Base-by-base conservation (phyloP, 2,888 invertebrate genomes). In the Melangyna quadrimaculata region DNA sequence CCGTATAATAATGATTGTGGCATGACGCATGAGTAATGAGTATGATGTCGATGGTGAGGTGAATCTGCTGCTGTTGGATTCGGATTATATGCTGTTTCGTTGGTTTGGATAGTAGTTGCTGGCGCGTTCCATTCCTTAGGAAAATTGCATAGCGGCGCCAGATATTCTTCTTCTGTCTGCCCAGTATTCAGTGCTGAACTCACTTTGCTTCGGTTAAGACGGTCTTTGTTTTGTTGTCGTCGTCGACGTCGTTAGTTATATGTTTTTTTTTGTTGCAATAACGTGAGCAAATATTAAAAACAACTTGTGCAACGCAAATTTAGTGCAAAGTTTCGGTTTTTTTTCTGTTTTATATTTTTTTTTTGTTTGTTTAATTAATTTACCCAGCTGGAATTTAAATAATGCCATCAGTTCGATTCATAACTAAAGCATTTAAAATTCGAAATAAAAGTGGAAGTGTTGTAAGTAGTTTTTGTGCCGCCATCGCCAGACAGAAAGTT, bases 391-490 rank as follows among this genome's bases (percentile, higher is more conserved):
- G 59, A 67, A 27, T 65, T 9, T 10, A 65, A 35, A 88, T 86
- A 80, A 91, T 91, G 91, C 91, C 91, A 74, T 89, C 91, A 35
- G 88, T 89, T 88, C 89, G 91, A 19, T 90, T 90, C 74, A 88
- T 90, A 87, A 88, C 88, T 43, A 90, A 90, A 81, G 89, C 89
- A 87, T 88, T 89, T 57, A 89, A 89, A 87, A 57, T 89, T 63
- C 87, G 88, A 48, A 89, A 87, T 55, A 81, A 73, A 55, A 80
- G 63, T 43, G 63, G 40, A 80, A 80, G 61, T 69, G 77, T 73
- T 63, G 84, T 80, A 81, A 87, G 82, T 74, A 71, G 19, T 43
- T 55, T 37, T 57, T 22, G 8, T 48, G 32, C 12, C 5, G 14
- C 37, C 19, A 48, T 9, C 5, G 14, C 37, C 19, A 48, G 53